Base-by-base conservation (phyloP, 1,140 invertebrate species). In the Drosophila littoralis region DNA sequence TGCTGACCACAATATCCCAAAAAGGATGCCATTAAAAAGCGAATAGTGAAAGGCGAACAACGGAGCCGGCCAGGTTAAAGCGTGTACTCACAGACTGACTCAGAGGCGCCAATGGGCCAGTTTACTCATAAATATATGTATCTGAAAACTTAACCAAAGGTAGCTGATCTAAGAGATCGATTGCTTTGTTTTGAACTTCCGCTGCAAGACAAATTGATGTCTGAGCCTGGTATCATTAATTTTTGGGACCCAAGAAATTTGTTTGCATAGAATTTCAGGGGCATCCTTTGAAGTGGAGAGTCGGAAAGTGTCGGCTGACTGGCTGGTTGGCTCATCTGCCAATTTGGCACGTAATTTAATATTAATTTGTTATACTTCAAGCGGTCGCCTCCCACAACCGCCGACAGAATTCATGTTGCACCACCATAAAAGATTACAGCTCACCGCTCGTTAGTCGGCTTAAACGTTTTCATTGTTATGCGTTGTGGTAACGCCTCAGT, bases 381-480 rank as follows among this genome's bases (percentile, higher is more conserved):
- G 64, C 74, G 74, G 83, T 76, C 79, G 80, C 79, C 84, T 86
- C 79, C 83, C 84, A 78, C 80, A 59, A 67, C 46, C 43, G 60
- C 43, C 55, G 52, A 8, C 5, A 32, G 33, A 40, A 67, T n/a
- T 28, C 22, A 28, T 65, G 75, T 57, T 61, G 78, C 77, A 59
- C 45, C 77, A 57, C 67, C 61, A 43, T 51, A 68, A 45, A 86
- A 79, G 69, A 85, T 82, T 81, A 82, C 82, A 82, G 83, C 79
- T 70, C 75, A 61, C 52, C 73, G 79, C 82, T 86, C 83, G 82
- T 86, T 86, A 86, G 82, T 77, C 79, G 79, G 79, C 82, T 79
- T 86, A 86, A 86, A 86, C 83, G 82, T 86, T 86, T 86, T 83
- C 82, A 86, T 86, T 86, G 83, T 86, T 86, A 86, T 86, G 82